Evolutionary conservation across 1,140 invertebrate genomes (phyloP), one percentile per base, ranked within the genome.

Genomic region (Olivierus martensii): DNA sequence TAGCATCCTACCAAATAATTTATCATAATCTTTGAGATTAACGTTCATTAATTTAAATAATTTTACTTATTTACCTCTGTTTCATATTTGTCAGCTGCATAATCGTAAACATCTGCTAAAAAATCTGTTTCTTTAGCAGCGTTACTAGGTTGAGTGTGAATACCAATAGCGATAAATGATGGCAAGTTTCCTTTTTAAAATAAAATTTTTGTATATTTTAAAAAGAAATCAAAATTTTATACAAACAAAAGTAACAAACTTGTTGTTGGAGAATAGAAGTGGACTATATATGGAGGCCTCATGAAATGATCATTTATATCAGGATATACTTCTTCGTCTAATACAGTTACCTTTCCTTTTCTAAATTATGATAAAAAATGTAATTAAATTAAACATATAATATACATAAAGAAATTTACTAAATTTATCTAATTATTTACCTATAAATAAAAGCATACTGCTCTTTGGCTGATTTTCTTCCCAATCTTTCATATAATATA

Each of bases 381-480:
- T 6, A 28, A 28, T 28, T 28, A 28, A 28, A 28, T 6, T 28
- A 28, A 28, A 28, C 28, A 28, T 2, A 28, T 28, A 28, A 28
- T 28, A 28, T 28, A 4, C 9, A 9, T 6, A 28, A 28, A 28
- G 4, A 28, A 28, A 28, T 28, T 28, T 28, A 28, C 4, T 28
- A 9, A 28, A 9, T 28, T 28, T 28, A 6, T 28, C 0, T 9
- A 4, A 28, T 28, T 7, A 37, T 19, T 4, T 42, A 55, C 54
- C 49, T 47, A 22, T 55, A 55, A 6, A 55, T 14, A 7, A 47
- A 55, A 35, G 54, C 54, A 39, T 55, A 55, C 38, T 55, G 54
- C 17, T 55, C 54, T 44, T 55, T 55, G 5, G 45, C 45, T 4
- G 6, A 51, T 28, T 38, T 45, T 48, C 54, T 41, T 4, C 54